Percentiles rank a stretch among this genome's conserved stretches.
Evolutionary conservation across 2,113 vertebrate genomes (phyloP).

Genomic region (Artemisiospiza belli): DNA sequence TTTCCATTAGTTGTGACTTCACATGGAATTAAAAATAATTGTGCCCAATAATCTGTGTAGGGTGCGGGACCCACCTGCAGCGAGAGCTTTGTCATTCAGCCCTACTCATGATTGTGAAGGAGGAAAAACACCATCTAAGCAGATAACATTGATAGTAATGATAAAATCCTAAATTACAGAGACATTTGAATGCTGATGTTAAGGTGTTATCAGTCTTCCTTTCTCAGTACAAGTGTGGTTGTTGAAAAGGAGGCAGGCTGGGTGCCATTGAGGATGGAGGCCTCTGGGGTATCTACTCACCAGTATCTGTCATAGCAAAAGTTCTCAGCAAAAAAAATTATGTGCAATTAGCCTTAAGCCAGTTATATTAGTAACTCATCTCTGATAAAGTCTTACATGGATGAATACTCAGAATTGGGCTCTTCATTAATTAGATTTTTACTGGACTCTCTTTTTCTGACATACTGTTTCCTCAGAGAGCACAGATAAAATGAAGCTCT

Average conservation of each 20-base stretch:
- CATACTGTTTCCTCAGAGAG: background rate
- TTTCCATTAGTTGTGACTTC: background rate
- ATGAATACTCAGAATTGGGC: background rate
- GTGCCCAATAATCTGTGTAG: background rate
- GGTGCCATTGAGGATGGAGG: background rate
- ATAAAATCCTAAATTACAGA: background rate
- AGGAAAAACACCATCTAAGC: background rate
- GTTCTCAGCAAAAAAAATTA: background rate
- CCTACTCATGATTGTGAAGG: background rate
- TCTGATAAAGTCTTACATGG: background rate
- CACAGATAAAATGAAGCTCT: background rate
- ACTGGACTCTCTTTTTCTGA: background rate
- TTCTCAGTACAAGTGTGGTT: background rate
- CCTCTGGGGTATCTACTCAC: background rate
- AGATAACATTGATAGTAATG: background rate
- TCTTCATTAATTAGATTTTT: background rate
- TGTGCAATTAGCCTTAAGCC: background rate
- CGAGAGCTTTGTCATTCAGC: background rate
- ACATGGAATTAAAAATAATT: background rate
- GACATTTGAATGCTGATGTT: background rate
- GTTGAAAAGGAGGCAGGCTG: background rate
- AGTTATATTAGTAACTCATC: background rate
- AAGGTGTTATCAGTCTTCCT: background rate
- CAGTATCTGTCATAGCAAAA: background rate
- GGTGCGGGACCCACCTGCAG: background rate